Percentiles rank a stretch among this genome's conserved stretches.
These are phyloP conservation scores for Epinotia ramella DNA, from an alignment of 2,888 invertebrate genomes.

Conservation along the genomic window DNA sequence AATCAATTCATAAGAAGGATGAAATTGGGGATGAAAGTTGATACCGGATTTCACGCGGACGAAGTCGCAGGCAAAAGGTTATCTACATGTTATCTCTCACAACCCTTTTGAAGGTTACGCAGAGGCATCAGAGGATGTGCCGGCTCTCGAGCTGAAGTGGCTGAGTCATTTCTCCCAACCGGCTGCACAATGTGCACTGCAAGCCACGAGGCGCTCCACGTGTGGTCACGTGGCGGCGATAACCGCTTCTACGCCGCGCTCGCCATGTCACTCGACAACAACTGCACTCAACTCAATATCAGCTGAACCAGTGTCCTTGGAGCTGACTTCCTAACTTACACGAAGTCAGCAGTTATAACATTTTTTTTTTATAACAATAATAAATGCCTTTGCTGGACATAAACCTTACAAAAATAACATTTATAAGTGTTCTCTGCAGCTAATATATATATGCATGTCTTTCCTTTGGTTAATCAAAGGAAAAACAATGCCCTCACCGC, in stretches of 20 bases:
- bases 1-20: too few species aligned
- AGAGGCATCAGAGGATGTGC: conserved; percentile 1
- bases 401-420: background rate
- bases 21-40: too few species aligned
- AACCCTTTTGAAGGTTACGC: conserved; percentile 9
- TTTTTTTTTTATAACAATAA: background rate
- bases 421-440: background rate
- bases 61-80: background rate
- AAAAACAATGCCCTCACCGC: conserved; percentile 1
- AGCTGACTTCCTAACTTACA: background rate
- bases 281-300: conserved; percentile 50
- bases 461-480: background rate
- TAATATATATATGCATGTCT: background rate
- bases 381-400: background rate
- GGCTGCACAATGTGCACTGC: conserved; percentile 62
- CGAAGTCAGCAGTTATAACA: background rate
- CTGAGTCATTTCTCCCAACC: conserved; percentile 41
- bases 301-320: conserved; percentile 28
- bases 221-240: conserved; percentile 60
- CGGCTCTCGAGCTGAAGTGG: conserved; percentile 10
- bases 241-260: conserved; percentile 62
- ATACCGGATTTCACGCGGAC: too few species aligned
- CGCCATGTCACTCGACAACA: conserved; percentile 52
- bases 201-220: conserved; percentile 67
- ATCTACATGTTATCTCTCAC: background rate